These are phyloP conservation scores for Brotogeris chrysoptera DNA, from an alignment of 2,797 vertebrate species.

Conservation along the genomic window DNA sequence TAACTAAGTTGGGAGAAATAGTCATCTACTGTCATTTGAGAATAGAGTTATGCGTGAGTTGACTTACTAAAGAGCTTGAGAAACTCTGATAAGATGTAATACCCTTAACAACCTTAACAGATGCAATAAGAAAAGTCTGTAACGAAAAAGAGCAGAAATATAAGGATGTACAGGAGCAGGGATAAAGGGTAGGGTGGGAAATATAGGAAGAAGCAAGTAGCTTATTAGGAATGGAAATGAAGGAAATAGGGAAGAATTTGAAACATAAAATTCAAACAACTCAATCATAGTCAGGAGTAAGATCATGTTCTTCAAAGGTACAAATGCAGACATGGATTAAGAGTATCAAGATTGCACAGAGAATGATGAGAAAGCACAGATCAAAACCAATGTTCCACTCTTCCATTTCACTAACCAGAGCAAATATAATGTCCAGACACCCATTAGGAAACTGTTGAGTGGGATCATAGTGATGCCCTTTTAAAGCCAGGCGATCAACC, in stretches of 20 bases:
- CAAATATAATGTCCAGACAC: neutral
- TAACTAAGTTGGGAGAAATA: neutral
- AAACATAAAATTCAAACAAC: neutral
- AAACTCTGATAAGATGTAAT: neutral
- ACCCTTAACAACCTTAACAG: neutral
- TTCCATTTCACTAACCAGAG: neutral
- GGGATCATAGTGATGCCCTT: neutral
- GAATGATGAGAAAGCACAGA: neutral
- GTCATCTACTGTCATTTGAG: neutral
- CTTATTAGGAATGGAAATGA: neutral
- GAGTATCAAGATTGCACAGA: accelerated
- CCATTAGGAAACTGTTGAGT: neutral
- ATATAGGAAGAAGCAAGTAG: neutral
- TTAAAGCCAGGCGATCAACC: neutral
- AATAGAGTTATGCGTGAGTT: neutral
- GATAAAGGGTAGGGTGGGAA: neutral
- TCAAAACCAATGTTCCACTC: neutral
- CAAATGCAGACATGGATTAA: neutral
- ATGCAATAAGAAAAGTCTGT: neutral
- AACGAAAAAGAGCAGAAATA: neutral
- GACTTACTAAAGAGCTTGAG: neutral
- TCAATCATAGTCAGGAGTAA: neutral
- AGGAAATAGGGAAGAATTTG: neutral
- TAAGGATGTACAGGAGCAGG: neutral
- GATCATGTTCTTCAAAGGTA: neutral